phyloP scores from a whole-genome alignment of 92 coral and sea anemone genomes.

The Blastomussa wellsi region DNA sequence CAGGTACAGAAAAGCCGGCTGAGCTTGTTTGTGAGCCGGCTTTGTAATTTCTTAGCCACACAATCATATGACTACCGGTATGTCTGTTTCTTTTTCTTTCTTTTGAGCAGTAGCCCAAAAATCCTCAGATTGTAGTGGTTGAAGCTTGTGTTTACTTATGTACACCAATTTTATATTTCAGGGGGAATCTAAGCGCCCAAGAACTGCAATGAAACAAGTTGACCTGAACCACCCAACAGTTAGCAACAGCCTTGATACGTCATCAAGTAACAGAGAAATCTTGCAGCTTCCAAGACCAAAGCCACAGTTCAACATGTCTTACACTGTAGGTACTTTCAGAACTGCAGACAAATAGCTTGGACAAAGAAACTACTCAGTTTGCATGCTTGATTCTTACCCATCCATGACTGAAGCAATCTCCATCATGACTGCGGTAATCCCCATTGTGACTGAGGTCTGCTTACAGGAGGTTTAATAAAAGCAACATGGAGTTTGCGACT shows the following conservation, averaged over 20 bases:
- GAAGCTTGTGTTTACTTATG: neutral
- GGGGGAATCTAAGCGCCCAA: constrained; percentile 20
- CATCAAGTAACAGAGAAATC: neutral
- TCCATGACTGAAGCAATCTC: too few relatives aligned
- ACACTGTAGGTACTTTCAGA: constrained; percentile 4
- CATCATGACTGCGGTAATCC: too few relatives aligned
- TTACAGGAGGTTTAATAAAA: too few relatives aligned
- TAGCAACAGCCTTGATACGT: neutral
- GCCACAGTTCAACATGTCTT: constrained; percentile 20
- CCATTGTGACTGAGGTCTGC: too few relatives aligned
- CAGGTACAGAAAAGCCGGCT: too few relatives aligned
- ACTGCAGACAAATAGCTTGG: too few relatives aligned
- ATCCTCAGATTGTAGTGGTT: neutral
- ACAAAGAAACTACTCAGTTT: too few relatives aligned
- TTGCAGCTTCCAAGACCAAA: constrained; percentile 3
- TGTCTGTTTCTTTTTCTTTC: neutral
- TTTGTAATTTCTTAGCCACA: too few relatives aligned
- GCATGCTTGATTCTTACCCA: too few relatives aligned
- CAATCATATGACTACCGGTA: too few relatives aligned
- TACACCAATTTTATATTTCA: neutral
- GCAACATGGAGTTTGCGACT: too few relatives aligned
- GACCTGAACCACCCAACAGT: neutral
- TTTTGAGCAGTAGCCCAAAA: neutral
- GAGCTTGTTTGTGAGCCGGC: too few relatives aligned
- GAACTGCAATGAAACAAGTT: neutral